These are phyloP conservation scores for Lutjanus argentimaculatus DNA, from an alignment of 2,797 vertebrate genomes.

Conservation along the genomic window DNA sequence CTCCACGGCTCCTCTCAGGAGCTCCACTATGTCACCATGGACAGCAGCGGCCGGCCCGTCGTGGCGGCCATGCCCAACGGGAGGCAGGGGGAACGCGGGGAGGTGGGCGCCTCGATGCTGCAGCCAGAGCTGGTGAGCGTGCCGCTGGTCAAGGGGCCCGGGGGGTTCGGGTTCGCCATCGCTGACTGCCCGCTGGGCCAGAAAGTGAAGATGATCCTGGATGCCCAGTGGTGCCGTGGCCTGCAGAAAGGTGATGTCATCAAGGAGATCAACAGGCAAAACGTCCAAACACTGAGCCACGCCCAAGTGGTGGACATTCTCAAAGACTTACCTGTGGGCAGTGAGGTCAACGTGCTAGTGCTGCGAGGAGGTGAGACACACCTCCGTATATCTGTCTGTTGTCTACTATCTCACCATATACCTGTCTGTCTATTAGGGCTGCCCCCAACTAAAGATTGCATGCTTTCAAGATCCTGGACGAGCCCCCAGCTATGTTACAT, in stretches of 20 bases:
- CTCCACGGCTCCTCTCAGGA: slow-evolving; percentile 89
- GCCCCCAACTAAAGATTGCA: too few species aligned
- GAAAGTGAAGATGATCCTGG: slow-evolving; percentile 99
- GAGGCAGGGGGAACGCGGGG: slow-evolving; percentile 86
- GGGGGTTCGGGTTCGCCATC: slow-evolving; percentile 99
- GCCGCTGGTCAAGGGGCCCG: slow-evolving; percentile 94
- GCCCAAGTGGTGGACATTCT: slow-evolving; percentile 98
- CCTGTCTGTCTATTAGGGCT: neutral
- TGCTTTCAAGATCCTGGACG: too few species aligned
- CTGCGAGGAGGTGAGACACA: slow-evolving; percentile 93
- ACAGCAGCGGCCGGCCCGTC: slow-evolving; percentile 81
- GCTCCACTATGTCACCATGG: slow-evolving; percentile 87
- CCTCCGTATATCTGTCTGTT: neutral
- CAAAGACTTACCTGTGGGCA: slow-evolving; percentile 95
- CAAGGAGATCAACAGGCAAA: slow-evolving; percentile 96
- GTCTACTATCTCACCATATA: neutral
- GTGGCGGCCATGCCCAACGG: slow-evolving; percentile 87
- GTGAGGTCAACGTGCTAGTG: slow-evolving; percentile 94
- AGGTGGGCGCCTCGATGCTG: slow-evolving; percentile 66
- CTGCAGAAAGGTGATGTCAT: slow-evolving; percentile 97
- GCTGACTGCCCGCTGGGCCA: slow-evolving; percentile 96
- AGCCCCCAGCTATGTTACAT: too few species aligned
- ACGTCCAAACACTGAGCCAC: slow-evolving; percentile 95
- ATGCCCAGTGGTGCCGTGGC: slow-evolving; percentile 97
- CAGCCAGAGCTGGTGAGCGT: slow-evolving; percentile 94